phyloP scores from a whole-genome alignment of 2,797 vertebrate genomes.

The Chiroxiphia lanceolata region DNA sequence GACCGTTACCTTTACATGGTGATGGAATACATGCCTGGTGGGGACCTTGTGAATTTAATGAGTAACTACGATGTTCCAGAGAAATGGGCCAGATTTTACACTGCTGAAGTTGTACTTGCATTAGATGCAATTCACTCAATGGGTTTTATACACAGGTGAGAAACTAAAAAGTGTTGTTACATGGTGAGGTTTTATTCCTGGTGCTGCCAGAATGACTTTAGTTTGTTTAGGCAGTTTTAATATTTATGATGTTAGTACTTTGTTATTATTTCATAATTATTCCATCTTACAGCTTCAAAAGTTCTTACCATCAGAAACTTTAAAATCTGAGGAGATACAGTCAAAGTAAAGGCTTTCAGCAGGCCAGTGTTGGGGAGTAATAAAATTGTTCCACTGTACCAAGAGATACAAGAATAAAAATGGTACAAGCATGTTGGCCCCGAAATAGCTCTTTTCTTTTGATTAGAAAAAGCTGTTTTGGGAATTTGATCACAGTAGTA shows the following conservation, averaged over 20 bases:
- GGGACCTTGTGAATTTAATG: slow-evolving; percentile 98
- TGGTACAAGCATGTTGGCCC: not conserved
- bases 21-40: slow-evolving; percentile 99
- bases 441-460: not conserved
- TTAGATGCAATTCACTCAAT: slow-evolving; percentile 98
- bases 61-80: slow-evolving; percentile 98
- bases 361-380: not conserved
- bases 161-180: not conserved
- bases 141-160: slow-evolving; percentile 98
- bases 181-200: not conserved
- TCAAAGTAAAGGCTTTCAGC: not conserved
- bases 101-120: slow-evolving; percentile 95
- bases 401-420: not conserved
- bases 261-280: not conserved
- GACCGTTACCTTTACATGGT: slow-evolving; percentile 99
- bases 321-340: not conserved
- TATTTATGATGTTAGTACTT: not conserved
- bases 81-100: slow-evolving; percentile 99
- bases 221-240: not conserved
- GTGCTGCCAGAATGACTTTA: not conserved
- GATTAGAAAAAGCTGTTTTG: not conserved
- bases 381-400: not conserved
- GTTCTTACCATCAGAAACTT: not conserved
- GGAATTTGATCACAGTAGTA: not conserved
- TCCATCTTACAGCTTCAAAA: not conserved